A percentile compares a stretch with the other conserved stretches of the same genome.
These are phyloP conservation scores for Capitella teleta DNA, from an alignment of 1,140 invertebrate genomes.

Conservation along the genomic window DNA sequence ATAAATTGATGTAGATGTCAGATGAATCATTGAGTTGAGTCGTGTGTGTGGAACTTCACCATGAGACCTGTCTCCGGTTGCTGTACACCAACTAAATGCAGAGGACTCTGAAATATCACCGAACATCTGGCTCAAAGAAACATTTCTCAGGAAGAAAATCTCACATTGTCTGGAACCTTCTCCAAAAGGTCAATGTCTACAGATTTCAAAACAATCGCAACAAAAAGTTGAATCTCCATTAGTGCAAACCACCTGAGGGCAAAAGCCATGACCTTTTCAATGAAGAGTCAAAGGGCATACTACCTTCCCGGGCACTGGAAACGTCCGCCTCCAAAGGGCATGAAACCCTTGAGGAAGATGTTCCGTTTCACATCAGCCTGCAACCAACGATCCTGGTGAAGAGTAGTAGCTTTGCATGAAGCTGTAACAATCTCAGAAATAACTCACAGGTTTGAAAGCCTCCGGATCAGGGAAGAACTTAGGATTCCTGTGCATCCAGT, in stretches of 20 bases:
- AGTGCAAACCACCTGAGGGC: constrained; percentile 24
- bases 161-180: constrained; percentile 18
- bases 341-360: constrained; percentile 22
- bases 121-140: background rate
- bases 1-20: background rate
- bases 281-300: background rate
- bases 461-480: constrained; percentile 22
- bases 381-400: constrained; percentile 21
- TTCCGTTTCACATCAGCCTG: constrained; percentile 20
- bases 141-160: constrained; percentile 2
- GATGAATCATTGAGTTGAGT: background rate
- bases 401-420: background rate
- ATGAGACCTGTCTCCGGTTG: background rate
- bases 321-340: constrained; percentile 29
- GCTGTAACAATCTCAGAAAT: background rate
- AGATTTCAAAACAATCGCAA: constrained; percentile 21
- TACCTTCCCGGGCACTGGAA: constrained; percentile 31
- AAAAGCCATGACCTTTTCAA: background rate
- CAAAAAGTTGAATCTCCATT: constrained; percentile 26
- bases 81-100: too few relatives aligned
- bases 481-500: constrained; percentile 25
- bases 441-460: constrained; percentile 19
- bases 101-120: background rate
- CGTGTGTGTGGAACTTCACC: background rate
- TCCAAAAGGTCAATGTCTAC: constrained; percentile 17